These are phyloP conservation scores for Zhengitettix transpicula DNA, from an alignment of 2,888 invertebrate species.

Conservation along the genomic window DNA sequence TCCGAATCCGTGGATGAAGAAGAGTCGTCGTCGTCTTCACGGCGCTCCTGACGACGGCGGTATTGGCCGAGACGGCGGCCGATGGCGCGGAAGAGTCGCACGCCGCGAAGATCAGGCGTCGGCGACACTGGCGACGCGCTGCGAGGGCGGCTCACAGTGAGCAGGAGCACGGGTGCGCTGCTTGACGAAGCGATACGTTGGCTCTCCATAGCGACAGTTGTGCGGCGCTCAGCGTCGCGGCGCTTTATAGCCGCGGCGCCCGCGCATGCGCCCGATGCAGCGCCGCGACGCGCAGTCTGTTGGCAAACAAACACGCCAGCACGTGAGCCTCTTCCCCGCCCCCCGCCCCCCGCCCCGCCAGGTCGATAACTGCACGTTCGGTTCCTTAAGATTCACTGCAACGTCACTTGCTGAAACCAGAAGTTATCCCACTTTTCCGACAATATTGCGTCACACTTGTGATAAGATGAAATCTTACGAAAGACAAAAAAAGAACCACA, in stretches of 20 bases:
- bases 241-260: not conserved
- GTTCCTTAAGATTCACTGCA: too few species aligned
- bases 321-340: too few species aligned
- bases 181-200: not conserved
- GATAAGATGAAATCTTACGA: too few species aligned
- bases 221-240: not conserved
- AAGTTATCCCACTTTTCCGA: too few species aligned
- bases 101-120: conserved; percentile 36
- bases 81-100: conserved; percentile 47
- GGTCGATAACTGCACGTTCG: too few species aligned
- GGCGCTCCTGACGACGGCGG: conserved; percentile 21
- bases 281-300: too few species aligned
- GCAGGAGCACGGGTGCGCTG: not conserved
- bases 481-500: too few species aligned
- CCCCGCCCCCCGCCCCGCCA: too few species aligned
- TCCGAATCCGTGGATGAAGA: not conserved
- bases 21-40: not conserved
- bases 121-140: conserved; percentile 26
- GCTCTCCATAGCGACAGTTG: not conserved
- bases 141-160: conserved; percentile 14
- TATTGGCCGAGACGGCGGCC: conserved; percentile 41
- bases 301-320: too few species aligned
- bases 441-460: too few species aligned
- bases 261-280: not conserved
- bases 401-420: too few species aligned